phyloP scores from a whole-genome alignment of 2,113 vertebrate genomes.

The Alethe diademata region DNA sequence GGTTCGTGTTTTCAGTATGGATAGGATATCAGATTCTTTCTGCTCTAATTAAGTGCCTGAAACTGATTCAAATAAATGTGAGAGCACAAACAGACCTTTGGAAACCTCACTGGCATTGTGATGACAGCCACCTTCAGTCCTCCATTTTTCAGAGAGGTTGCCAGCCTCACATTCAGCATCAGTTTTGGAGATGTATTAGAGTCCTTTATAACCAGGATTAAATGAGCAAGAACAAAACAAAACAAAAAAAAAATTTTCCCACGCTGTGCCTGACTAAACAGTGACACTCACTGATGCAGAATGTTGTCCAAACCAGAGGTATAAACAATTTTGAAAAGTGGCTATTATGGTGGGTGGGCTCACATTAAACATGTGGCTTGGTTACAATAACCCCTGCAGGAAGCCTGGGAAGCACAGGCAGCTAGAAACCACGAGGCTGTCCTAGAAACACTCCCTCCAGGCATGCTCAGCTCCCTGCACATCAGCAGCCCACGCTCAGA shows the following conservation, averaged over 20 bases:
- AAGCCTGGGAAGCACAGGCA: background rate
- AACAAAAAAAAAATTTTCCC: background rate
- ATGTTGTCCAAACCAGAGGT: background rate
- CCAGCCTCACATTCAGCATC: background rate
- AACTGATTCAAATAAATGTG: background rate
- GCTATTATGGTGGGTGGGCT: background rate
- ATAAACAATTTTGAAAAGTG: background rate
- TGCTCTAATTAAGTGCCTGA: background rate
- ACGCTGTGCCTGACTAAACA: background rate
- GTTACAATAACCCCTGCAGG: background rate
- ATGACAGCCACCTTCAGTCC: background rate
- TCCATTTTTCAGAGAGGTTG: background rate
- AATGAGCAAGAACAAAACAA: background rate
- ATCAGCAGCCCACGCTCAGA: background rate
- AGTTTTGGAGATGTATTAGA: background rate
- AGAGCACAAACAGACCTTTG: background rate
- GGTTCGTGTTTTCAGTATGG: background rate
- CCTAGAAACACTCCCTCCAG: background rate
- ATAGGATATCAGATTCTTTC: background rate
- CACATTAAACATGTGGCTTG: background rate
- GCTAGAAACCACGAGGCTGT: accelerated
- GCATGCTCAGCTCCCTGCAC: background rate
- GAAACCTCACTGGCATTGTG: background rate
- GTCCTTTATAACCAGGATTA: background rate
- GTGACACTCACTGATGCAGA: background rate